phyloP scores from a whole-genome alignment of 2,113 vertebrate genomes.

The Mormyrus iriodes region DNA sequence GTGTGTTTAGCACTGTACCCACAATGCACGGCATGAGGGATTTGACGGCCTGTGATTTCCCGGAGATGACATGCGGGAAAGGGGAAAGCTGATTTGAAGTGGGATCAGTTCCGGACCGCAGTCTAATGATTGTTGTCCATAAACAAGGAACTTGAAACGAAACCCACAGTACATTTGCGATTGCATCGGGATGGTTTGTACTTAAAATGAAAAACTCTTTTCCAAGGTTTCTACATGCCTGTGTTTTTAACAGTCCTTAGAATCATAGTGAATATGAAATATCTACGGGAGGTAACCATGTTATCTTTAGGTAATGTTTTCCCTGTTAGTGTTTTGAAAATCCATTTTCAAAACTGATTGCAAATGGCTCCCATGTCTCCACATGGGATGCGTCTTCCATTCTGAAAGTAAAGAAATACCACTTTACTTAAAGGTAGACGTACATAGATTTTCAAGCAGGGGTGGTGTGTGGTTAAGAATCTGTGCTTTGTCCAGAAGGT shows the following conservation, averaged over 20 bases:
- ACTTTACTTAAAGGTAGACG: neutral
- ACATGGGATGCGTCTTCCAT: neutral
- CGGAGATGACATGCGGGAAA: neutral
- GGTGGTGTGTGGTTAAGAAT: neutral
- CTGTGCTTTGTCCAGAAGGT: neutral
- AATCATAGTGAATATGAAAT: conserved; percentile 9
- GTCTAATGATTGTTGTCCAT: neutral
- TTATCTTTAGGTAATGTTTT: neutral
- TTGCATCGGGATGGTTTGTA: neutral
- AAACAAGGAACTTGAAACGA: neutral
- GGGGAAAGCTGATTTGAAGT: neutral
- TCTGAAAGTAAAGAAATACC: neutral
- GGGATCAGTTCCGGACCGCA: neutral
- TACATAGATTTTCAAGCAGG: neutral
- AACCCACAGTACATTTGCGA: neutral
- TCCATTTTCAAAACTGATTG: neutral
- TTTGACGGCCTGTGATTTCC: neutral
- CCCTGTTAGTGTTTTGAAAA: neutral
- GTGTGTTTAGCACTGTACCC: neutral
- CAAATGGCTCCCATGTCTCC: neutral
- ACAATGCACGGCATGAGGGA: neutral
- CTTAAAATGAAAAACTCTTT: neutral
- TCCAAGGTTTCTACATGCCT: neutral
- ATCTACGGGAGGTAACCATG: neutral
- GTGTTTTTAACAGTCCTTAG: neutral